A percentile compares a stretch with the other conserved stretches of the same genome.
These are phyloP conservation scores for Sebastes diaconus DNA, from an alignment of 2,797 vertebrate species.

Conservation along the genomic window DNA sequence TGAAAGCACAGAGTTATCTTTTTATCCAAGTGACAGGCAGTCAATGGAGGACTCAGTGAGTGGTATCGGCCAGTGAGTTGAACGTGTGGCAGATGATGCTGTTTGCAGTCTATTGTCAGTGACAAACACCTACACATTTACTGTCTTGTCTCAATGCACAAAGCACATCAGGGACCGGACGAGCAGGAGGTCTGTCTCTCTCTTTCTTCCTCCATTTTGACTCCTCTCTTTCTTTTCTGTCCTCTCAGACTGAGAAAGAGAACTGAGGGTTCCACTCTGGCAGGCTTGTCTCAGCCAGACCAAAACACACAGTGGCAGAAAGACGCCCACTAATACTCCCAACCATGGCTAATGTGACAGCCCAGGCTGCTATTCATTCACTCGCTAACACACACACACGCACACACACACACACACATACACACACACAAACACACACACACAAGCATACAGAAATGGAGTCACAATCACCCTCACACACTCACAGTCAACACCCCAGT, in stretches of 20 bases:
- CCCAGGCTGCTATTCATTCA: slow-evolving; percentile 52
- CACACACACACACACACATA: neutral
- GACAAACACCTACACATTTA: slow-evolving; percentile 75
- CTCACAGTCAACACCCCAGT: slow-evolving; percentile 37
- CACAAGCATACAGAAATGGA: slow-evolving; percentile 18
- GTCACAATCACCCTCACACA: slow-evolving; percentile 32
- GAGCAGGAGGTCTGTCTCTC: slow-evolving; percentile 51
- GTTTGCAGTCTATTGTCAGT: slow-evolving; percentile 51
- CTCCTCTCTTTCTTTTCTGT: slow-evolving; percentile 41
- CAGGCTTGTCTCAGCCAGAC: slow-evolving; percentile 40
- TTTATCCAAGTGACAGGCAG: neutral
- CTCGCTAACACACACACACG: neutral
- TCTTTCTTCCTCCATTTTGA: slow-evolving; percentile 30
- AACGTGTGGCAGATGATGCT: slow-evolving; percentile 22
- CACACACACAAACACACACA: neutral
- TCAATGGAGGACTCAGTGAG: neutral
- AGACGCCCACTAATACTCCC: slow-evolving; percentile 58
- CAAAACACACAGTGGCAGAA: slow-evolving; percentile 44
- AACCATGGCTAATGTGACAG: slow-evolving; percentile 70
- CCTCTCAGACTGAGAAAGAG: slow-evolving; percentile 28
- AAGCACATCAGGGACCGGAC: slow-evolving; percentile 59
- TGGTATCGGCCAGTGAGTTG: neutral
- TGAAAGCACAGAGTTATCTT: neutral
- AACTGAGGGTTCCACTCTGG: slow-evolving; percentile 31
- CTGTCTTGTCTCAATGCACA: slow-evolving; percentile 56